A percentile compares a stretch with the other conserved stretches of the same genome.
Evolutionary conservation across 2,888 invertebrate species (phyloP).

Genomic region (Mimachlamys varia): DNA sequence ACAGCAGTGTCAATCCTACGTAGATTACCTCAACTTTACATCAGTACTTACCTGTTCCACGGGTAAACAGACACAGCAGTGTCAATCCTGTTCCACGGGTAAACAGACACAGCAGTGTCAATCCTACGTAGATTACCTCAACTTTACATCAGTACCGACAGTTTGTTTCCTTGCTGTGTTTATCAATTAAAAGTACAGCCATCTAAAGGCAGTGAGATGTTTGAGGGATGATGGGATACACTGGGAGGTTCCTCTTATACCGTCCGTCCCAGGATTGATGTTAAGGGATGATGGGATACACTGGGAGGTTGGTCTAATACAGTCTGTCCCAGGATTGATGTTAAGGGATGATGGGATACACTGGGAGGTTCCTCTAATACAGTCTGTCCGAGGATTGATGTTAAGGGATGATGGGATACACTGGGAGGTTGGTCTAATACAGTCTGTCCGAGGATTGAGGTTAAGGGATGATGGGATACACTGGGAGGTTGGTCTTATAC

Average conservation of each 20-base stretch:
- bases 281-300: background rate
- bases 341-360: background rate
- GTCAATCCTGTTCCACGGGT: too few relatives aligned
- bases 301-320: background rate
- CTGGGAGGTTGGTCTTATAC: too few relatives aligned
- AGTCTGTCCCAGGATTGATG: background rate
- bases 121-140: too few relatives aligned
- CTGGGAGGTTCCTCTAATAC: background rate
- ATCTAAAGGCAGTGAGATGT: background rate
- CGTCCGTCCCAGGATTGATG: background rate
- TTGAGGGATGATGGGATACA: background rate
- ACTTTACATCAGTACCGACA: background rate
- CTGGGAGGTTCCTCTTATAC: too few relatives aligned
- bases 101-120: too few relatives aligned
- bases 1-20: background rate
- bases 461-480: background rate
- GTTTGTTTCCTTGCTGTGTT: background rate
- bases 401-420: background rate
- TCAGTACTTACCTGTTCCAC: too few relatives aligned
- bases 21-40: background rate
- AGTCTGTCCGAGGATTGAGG: background rate
- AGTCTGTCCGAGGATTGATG: background rate
- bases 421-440: background rate
- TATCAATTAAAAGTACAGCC: background rate
- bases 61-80: too few relatives aligned